Percentiles rank a stretch among this genome's conserved stretches.
These are phyloP conservation scores for Gallinago undulata DNA, from an alignment of 2,113 vertebrate species.

Conservation along the genomic window DNA sequence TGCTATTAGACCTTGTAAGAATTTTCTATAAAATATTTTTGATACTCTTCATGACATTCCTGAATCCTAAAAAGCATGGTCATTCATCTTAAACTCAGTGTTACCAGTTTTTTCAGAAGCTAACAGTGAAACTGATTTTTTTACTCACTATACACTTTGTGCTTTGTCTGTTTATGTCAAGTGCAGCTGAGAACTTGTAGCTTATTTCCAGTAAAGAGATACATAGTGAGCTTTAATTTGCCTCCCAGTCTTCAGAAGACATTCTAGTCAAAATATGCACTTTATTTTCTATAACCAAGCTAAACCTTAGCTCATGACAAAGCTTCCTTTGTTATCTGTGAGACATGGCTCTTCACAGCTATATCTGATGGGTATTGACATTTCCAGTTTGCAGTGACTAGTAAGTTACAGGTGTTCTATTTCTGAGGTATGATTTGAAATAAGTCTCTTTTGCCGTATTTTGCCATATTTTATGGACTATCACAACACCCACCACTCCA, in stretches of 20 bases:
- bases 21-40: background rate
- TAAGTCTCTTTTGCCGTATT: background rate
- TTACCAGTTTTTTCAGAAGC: background rate
- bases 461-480: background rate
- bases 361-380: background rate
- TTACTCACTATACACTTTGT: background rate
- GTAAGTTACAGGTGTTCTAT: background rate
- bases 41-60: background rate
- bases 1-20: background rate
- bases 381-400: background rate
- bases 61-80: background rate
- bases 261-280: background rate
- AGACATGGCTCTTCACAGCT: background rate
- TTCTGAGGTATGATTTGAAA: background rate
- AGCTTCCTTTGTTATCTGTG: background rate
- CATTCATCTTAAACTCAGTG: background rate
- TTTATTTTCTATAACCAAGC: background rate
- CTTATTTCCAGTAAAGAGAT: background rate
- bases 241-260: background rate
- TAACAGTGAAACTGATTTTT: background rate
- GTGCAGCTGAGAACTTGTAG: background rate
- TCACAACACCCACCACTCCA: too few species aligned
- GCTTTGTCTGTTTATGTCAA: background rate
- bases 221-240: background rate
- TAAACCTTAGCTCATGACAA: background rate